A percentile compares a stretch with the other conserved stretches of the same genome.
Conservation (phyloP, 2,797 vertebrate species). For the Sparus aurata region DNA sequence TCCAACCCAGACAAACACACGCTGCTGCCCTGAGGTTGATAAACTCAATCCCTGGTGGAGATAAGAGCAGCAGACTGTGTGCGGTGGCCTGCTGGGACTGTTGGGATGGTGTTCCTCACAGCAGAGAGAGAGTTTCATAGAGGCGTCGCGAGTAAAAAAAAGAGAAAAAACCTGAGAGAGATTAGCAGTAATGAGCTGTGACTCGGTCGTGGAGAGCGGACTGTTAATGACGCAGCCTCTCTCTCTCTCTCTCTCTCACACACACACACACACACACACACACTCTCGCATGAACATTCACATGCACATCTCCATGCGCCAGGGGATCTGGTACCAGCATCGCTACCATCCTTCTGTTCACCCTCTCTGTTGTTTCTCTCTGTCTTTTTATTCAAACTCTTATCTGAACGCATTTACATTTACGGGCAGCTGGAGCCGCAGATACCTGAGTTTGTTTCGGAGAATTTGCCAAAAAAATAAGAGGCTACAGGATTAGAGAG, state of each 20-base stretch:
- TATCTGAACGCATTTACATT: constrained; percentile 40
- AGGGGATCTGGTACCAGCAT: constrained; percentile 27
- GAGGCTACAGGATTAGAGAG: constrained; percentile 39
- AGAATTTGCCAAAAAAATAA: constrained; percentile 26
- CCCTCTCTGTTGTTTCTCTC: constrained; percentile 17
- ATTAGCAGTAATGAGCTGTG: constrained; percentile 77
- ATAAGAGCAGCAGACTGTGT: constrained; percentile 45
- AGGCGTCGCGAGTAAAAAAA: constrained; percentile 36
- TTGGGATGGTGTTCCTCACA: constrained; percentile 39
- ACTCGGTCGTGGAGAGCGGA: constrained; percentile 52
- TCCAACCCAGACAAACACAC: constrained; percentile 22
- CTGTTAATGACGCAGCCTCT: constrained; percentile 57
- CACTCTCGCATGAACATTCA: neutral
- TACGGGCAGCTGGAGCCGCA: constrained; percentile 49
- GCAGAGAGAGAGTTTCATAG: constrained; percentile 56
- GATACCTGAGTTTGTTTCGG: constrained; percentile 49
- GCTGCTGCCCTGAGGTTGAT: constrained; percentile 52
- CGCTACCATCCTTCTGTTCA: constrained; percentile 42
- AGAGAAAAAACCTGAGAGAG: constrained; percentile 38
- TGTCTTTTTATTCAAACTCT: constrained; percentile 45
- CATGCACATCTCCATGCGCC: neutral
- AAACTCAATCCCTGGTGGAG: constrained; percentile 28
- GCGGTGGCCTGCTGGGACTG: constrained; percentile 35
- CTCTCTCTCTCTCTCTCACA: constrained; percentile 11
- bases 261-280: too few relatives aligned